Percentiles rank a stretch among this genome's conserved stretches.
These are phyloP conservation scores for Epinotia nisella DNA, from an alignment of 2,888 invertebrate genomes.

Conservation along the genomic window DNA sequence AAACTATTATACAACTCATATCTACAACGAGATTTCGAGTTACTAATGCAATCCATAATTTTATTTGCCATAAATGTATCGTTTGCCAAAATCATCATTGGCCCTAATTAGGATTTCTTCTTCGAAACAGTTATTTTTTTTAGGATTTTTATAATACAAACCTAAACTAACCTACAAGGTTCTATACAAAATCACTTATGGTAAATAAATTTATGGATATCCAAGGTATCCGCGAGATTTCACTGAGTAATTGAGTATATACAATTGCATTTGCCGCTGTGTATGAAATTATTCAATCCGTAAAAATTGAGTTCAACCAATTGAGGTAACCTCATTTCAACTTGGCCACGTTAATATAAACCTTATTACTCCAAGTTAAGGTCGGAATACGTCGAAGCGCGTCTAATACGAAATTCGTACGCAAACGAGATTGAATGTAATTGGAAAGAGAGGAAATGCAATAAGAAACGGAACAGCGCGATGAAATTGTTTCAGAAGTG, in stretches of 20 bases:
- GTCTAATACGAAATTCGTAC: slow-evolving; percentile 42
- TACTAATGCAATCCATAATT: too few species aligned
- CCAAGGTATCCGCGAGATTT: not conserved
- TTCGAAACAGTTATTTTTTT: too few species aligned
- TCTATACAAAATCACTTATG: too few species aligned
- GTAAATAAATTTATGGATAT: too few species aligned
- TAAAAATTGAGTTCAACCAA: slow-evolving; percentile 8
- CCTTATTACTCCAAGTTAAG: not conserved
- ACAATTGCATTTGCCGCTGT: slow-evolving; percentile 1
- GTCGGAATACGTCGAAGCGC: not conserved
- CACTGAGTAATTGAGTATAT: not conserved
- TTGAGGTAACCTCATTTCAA: slow-evolving; percentile 6
- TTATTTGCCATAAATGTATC: too few species aligned
- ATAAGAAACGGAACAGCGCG: slow-evolving; percentile 36
- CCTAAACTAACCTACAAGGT: too few species aligned
- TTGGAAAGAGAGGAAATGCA: slow-evolving; percentile 44
- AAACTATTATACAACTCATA: too few species aligned
- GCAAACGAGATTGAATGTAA: slow-evolving; percentile 43
- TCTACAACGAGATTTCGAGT: too few species aligned
- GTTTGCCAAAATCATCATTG: too few species aligned
- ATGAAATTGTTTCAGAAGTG: slow-evolving; percentile 42
- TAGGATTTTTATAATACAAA: too few species aligned
- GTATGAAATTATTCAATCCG: slow-evolving; percentile 9
- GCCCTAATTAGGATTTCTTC: too few species aligned
- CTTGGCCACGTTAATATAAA: not conserved